Conservation (phyloP, 2,888 invertebrate genomes). For the Nasonia oneida region DNA sequence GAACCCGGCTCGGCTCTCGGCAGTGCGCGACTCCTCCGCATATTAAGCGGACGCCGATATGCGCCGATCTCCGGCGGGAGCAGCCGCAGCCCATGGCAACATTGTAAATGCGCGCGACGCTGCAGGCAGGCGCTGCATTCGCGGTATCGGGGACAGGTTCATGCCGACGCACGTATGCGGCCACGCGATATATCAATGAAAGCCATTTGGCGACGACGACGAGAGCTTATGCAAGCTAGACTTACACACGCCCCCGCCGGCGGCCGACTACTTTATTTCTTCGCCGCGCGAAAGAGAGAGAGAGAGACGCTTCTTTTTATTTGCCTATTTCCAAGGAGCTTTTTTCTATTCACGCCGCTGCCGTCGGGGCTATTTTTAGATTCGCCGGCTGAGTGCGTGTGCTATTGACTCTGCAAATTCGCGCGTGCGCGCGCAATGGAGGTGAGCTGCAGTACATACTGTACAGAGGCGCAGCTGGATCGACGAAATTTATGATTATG, state of each 20-base stretch:
- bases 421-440: background rate
- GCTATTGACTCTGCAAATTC: background rate
- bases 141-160: slow-evolving; percentile 58
- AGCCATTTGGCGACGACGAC: slow-evolving; percentile 33
- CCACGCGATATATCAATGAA: slow-evolving; percentile 48
- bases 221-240: background rate
- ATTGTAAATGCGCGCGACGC: slow-evolving; percentile 70
- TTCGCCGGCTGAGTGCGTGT: background rate
- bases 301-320: background rate
- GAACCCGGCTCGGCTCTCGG: slow-evolving; percentile 71
- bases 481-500: no score
- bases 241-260: background rate
- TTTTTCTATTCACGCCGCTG: background rate
- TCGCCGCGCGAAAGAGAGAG: background rate
- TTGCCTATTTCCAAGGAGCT: background rate
- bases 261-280: slow-evolving; percentile 9
- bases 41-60: slow-evolving; percentile 69
- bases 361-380: slow-evolving; percentile 1
- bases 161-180: background rate
- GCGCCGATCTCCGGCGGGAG: background rate
- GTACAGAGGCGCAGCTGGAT: no score
- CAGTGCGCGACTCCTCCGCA: slow-evolving; percentile 71
- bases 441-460: background rate
- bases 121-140: slow-evolving; percentile 57
- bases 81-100: slow-evolving; percentile 57